These are phyloP conservation scores for Urocyon cinereoargenteus DNA, from an alignment of 2,797 vertebrate genomes.

Conservation along the genomic window DNA sequence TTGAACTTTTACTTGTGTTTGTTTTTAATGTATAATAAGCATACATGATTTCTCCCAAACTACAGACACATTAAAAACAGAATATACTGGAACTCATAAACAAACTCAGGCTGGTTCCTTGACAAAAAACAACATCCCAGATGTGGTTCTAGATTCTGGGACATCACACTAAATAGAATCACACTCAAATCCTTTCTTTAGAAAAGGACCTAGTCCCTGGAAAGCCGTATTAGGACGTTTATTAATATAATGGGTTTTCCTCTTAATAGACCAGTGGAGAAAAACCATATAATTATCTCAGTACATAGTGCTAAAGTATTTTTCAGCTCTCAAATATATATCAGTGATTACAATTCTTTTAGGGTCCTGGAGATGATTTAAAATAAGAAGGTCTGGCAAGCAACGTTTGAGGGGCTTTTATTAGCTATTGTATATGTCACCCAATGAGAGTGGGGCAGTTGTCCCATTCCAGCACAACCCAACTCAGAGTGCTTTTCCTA, in stretches of 20 bases:
- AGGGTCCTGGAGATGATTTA: too few species aligned
- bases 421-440: background rate
- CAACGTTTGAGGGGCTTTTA: background rate
- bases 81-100: background rate
- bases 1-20: background rate
- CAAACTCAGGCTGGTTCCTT: background rate
- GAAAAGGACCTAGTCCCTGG: background rate
- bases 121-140: background rate
- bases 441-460: background rate
- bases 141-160: background rate
- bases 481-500: background rate
- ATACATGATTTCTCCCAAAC: background rate
- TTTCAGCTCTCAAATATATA: background rate
- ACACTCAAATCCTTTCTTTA: background rate
- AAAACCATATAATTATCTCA: background rate
- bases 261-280: background rate
- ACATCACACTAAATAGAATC: background rate
- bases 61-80: background rate
- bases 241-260: background rate
- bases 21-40: background rate
- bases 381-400: too few species aligned
- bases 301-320: background rate
- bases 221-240: background rate
- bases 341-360: background rate
- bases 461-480: background rate